Evolutionary conservation across 2,113 vertebrate species (phyloP).

Genomic region (Grantiella picta): DNA sequence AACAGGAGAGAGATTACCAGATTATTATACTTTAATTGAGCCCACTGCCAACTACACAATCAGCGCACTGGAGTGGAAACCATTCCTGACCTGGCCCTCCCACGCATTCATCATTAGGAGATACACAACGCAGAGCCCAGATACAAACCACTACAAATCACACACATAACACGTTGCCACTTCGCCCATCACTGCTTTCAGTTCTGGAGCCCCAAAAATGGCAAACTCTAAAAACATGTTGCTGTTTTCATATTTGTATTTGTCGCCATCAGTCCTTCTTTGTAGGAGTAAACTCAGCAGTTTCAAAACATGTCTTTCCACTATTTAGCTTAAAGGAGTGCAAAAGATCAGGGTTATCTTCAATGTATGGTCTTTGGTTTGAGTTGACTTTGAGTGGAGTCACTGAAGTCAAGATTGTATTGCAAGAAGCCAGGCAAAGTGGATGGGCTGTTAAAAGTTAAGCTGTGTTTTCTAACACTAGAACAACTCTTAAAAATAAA

Average conservation of each 20-base stretch:
- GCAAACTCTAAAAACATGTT: accelerated
- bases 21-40: slow-evolving; percentile 66
- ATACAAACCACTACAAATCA: neutral
- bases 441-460: neutral
- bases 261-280: accelerated
- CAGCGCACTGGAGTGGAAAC: slow-evolving; percentile 57
- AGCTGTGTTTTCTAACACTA: neutral
- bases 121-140: neutral
- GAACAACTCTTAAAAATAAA: neutral
- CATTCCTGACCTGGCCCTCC: slow-evolving; percentile 45
- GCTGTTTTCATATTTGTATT: accelerated
- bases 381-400: neutral
- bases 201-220: neutral
- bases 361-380: neutral
- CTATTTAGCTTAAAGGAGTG: neutral
- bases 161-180: neutral
- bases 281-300: neutral
- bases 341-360: neutral
- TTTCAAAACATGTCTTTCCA: neutral
- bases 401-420: neutral
- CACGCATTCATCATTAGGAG: slow-evolving; percentile 24
- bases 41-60: slow-evolving; percentile 47
- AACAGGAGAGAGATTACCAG: slow-evolving; percentile 55
- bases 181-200: neutral
- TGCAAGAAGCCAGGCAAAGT: neutral